Evolutionary conservation across 1,140 invertebrate species (phyloP), one percentile per base, ranked within the genome.

Genomic region (Samia ricini): DNA sequence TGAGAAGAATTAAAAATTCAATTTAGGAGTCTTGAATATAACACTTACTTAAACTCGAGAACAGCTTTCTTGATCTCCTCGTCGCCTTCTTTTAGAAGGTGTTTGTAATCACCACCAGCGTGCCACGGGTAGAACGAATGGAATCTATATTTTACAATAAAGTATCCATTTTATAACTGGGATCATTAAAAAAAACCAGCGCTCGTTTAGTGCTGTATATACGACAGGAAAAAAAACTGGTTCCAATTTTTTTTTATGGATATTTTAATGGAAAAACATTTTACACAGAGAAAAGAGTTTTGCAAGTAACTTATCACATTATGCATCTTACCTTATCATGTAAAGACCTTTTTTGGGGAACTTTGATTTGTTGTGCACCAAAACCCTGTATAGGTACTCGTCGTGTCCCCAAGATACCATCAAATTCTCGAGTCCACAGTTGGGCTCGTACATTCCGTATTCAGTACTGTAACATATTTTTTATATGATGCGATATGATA

Each of bases 41-140:
- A n/a, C n/a, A 78, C 95, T 95, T 89, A 97, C 96, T 99, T 99
- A 86, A 99, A 98, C 78, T 95, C 93, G 6, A 94, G 85, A 12
- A 99, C 94, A 94, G 96, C 97, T 68, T 94, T 91, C 19, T 95
- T 91, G 86, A 95, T 98, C 56, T 95, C 89, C 3, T 93, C 77
- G 81, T 99, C 98, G 54, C 94, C 91, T 55, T 94, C 90, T 23
- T 93, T 94, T 62, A 94, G 94, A 0, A 98, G 93, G 77, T 98
- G 93, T 56, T 90, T 89, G 85, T 99, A 99, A 79, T 98, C 97
- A 8, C 94, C 94, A 10, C 94, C 93, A 6, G 94, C 93, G 81
- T 98, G 97, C 97, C 97, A 99, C 0, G 98, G 98, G 84, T 99
- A 99, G 85, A 98, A 99, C 5, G 97, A 98, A 81, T 99, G 98